Evolutionary conservation across 1,140 invertebrate species (phyloP), one percentile per base, ranked within the genome.

Genomic region (Antheraea mylitta): DNA sequence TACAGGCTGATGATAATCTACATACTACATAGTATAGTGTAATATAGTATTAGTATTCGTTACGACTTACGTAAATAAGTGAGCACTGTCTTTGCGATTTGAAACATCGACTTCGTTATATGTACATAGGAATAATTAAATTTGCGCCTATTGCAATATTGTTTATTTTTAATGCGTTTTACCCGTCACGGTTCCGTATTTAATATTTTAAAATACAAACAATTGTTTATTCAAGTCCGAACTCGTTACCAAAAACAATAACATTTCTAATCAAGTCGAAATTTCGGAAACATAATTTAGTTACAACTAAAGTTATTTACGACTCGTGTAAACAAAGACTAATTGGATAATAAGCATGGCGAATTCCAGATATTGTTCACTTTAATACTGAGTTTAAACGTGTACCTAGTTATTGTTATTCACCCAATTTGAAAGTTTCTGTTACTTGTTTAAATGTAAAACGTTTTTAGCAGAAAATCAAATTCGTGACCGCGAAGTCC

Each of bases 251-350:
- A 8, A 13, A 63, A 63, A 63, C 22, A 37, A 63, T 10, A 63
- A 37, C 61, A 30, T 63, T 61, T 22, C 61, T 63, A 63, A 63
- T 63, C 61, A 63, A 53, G 9, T 53, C 45, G 18, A 30, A 63
- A 63, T 16, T 53, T 16, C 16, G 22, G n/a, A 63, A 63, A 63
- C 13, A n/a, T 37, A 63, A 63, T 63, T 63, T 63, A 63, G 19
- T 30, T 36, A 63, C 18, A 60, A 60, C 59, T 60, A 19, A 60
- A 19, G 22, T 37, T 63, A 63, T 63, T 63, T 63, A 63, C 30
- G 9, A 3, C 18, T 22, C 18, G 30, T 63, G 61, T 63, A 63
- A 63, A 63, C 61, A 63, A 5, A 53, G 6, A 30, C 19, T 63
- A 63, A 63, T 63, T 63, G 30, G 9, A 37, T 63, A n/a, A 63